Conservation (phyloP, 23 tunicate genomes). For the Trididemnum nubilum region DNA sequence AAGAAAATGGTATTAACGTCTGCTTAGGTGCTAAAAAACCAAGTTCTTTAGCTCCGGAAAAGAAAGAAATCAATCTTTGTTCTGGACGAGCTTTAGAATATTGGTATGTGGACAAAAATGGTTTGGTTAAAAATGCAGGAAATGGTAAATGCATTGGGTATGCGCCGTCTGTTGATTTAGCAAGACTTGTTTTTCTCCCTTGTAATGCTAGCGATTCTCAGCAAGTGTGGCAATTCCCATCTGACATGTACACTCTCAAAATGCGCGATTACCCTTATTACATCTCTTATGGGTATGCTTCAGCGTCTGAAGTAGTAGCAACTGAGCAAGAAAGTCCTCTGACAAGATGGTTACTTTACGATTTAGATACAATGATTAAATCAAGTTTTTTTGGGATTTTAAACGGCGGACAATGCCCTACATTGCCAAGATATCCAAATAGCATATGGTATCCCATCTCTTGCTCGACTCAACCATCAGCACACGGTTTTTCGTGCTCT, state of each 20-base stretch:
- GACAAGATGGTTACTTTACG: not conserved
- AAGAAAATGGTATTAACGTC: not conserved
- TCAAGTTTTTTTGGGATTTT: not conserved
- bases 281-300: not conserved
- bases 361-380: not conserved
- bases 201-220: not conserved
- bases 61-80: not conserved
- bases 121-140: not conserved
- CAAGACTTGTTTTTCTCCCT: not conserved
- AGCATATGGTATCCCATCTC: not conserved
- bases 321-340: not conserved
- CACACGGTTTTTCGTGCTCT: not conserved
- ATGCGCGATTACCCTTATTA: not conserved
- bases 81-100: not conserved
- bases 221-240: not conserved
- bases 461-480: not conserved
- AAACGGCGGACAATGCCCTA: slow-evolving; percentile 3
- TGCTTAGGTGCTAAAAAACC: not conserved
- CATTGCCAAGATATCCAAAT: not conserved
- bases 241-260: not conserved
- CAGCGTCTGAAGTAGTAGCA: not conserved
- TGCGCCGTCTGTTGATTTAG: not conserved
- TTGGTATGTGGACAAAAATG: not conserved
- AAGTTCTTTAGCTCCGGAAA: not conserved
- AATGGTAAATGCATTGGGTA: slow-evolving; percentile 1